A percentile compares a stretch with the other conserved stretches of the same genome.
Evolutionary conservation across 2,113 vertebrate genomes (phyloP).

Genomic region (Rhodinocichla rosea): DNA sequence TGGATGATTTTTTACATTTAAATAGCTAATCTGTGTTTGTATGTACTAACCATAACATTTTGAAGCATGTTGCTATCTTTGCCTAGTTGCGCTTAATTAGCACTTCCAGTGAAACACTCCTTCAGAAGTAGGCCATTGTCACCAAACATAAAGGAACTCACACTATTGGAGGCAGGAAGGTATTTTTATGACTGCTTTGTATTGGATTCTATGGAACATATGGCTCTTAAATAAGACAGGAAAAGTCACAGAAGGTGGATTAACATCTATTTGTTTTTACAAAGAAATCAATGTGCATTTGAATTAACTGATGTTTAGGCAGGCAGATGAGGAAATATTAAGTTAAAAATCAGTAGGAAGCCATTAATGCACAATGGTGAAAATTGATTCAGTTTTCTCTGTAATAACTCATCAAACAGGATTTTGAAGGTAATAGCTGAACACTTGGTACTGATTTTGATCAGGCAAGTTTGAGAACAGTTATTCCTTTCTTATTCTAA

Average conservation of each 20-base stretch:
- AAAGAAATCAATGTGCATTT: background rate
- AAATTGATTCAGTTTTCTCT: background rate
- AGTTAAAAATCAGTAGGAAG: background rate
- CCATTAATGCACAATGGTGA: background rate
- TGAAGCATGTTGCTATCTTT: background rate
- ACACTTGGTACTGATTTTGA: background rate
- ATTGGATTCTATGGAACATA: background rate
- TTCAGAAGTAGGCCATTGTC: background rate
- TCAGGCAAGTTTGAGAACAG: background rate
- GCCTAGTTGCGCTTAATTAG: background rate
- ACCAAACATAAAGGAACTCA: background rate
- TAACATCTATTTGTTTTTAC: background rate
- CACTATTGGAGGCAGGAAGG: background rate
- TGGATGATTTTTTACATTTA: background rate
- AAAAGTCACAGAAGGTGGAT: background rate
- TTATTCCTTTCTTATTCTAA: background rate
- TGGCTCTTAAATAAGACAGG: background rate
- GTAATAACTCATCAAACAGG: background rate
- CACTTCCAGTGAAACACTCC: background rate
- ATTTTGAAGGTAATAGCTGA: background rate
- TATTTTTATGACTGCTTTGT: background rate
- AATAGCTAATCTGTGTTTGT: background rate
- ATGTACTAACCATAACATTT: background rate
- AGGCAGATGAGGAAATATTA: background rate
- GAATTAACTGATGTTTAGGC: background rate